phyloP scores from a whole-genome alignment of 2,113 vertebrate species.

The Microtus richardsoni region DNA sequence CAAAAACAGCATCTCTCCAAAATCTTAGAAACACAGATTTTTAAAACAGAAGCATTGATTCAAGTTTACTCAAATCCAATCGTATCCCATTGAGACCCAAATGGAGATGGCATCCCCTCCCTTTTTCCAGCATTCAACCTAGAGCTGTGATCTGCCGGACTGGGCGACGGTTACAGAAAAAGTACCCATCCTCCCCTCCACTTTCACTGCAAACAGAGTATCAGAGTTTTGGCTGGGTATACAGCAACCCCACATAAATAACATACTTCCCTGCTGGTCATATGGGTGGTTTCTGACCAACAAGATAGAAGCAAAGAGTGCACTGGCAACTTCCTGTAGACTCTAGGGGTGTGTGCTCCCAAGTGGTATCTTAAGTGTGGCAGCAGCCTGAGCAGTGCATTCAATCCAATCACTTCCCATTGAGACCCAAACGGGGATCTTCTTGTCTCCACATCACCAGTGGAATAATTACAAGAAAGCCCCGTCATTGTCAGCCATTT shows the following conservation, averaged over 20 bases:
- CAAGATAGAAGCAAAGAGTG: background rate
- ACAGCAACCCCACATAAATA: background rate
- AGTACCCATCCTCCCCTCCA: background rate
- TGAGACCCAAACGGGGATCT: too few relatives aligned
- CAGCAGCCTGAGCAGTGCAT: background rate
- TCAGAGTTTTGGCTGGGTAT: background rate
- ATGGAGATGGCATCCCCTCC: background rate
- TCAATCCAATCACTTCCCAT: too few relatives aligned
- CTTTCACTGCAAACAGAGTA: background rate
- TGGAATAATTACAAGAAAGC: background rate
- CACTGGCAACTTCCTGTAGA: background rate
- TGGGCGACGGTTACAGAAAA: background rate
- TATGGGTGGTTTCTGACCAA: background rate
- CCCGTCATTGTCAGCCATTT: background rate
- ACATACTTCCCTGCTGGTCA: background rate
- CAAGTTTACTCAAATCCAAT: background rate
- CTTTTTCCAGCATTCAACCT: background rate
- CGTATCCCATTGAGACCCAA: background rate
- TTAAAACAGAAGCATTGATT: background rate
- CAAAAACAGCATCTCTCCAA: background rate
- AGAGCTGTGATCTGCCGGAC: background rate
- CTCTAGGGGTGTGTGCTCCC: background rate
- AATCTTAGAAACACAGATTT: background rate
- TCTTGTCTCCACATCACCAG: background rate
- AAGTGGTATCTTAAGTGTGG: background rate